phyloP scores from a whole-genome alignment of 2,113 vertebrate species.

The Poeciliopsis retropinna region DNA sequence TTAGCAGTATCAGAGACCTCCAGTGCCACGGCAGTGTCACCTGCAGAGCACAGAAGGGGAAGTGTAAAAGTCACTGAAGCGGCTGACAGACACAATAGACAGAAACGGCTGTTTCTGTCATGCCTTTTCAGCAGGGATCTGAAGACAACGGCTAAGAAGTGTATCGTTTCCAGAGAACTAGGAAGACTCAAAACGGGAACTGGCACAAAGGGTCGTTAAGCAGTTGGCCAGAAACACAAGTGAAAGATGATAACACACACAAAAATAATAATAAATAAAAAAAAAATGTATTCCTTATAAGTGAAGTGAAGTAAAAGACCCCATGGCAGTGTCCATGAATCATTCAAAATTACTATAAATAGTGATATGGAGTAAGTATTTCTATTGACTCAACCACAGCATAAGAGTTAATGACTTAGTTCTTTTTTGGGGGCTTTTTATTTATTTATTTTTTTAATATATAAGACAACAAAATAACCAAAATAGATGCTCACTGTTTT shows the following conservation, averaged over 20 bases:
- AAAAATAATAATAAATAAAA: not conserved
- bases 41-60: conserved; percentile 24
- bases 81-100: not conserved
- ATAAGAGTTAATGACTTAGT: not conserved
- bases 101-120: not conserved
- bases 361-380: not conserved
- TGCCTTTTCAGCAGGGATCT: not conserved
- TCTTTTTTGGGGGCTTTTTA: not conserved
- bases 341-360: not conserved
- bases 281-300: not conserved
- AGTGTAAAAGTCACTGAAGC: conserved; percentile 15
- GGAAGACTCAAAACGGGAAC: not conserved
- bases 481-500: conserved; percentile 35
- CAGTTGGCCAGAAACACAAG: not conserved
- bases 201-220: not conserved
- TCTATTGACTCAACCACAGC: not conserved
- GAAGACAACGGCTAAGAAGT: not conserved
- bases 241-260: not conserved
- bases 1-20: not conserved
- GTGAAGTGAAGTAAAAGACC: not conserved
- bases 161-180: not conserved
- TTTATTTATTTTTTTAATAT: not conserved
- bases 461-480: not conserved
- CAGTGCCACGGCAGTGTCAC: not conserved
- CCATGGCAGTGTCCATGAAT: not conserved